Evolutionary conservation across 2,113 vertebrate species (phyloP), one percentile per base, ranked within the genome.

Genomic region (Perccottus glenii): DNA sequence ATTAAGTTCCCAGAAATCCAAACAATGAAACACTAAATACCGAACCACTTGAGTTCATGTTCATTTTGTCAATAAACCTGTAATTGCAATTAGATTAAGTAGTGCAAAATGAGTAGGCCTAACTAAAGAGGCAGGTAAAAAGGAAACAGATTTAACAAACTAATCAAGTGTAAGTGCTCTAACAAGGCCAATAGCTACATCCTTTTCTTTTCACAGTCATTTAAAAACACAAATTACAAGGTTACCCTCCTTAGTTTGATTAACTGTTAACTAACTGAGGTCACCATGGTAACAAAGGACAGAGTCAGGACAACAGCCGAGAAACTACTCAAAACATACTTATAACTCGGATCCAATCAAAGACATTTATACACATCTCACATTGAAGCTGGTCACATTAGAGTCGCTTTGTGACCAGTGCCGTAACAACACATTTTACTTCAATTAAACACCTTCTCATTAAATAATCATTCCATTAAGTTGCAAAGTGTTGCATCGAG

Each of bases 391-490:
- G 19, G 19, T 3, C 19, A 27, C 19, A 27, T 27, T 27, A 27
- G 1, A 27, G 19, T 27, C 19, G 19, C 3, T 27, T 3, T 27
- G 19, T 27, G 19, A 27, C 19, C 19, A 27, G 19, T 27, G 19
- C 19, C 19, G 19, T 27, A 27, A 27, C 19, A 27, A 27, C 19
- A 27, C 33, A 12, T 33, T 32, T 11, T 14, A 12, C 8, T 38
- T 36, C 52, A 55, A 55, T 55, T 36, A 55, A 55, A n/a, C 52
- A 55, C 36, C 33, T 9, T 35, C 51, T 32, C 52, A 55, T 36
- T 19, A 52, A 52, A 11, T 33, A 8, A 14, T 38, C 1, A 55
- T 36, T 38, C 35, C 33, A 55, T 55, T 7, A 36, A 43, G 9
- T 19, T 11, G 14, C 33, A 9, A 10, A 3, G 40, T 56, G 33